A percentile compares a stretch with the other conserved stretches of the same genome.
Conservation (phyloP, 2,888 invertebrate species). For the Nemotelus nigrinus region DNA sequence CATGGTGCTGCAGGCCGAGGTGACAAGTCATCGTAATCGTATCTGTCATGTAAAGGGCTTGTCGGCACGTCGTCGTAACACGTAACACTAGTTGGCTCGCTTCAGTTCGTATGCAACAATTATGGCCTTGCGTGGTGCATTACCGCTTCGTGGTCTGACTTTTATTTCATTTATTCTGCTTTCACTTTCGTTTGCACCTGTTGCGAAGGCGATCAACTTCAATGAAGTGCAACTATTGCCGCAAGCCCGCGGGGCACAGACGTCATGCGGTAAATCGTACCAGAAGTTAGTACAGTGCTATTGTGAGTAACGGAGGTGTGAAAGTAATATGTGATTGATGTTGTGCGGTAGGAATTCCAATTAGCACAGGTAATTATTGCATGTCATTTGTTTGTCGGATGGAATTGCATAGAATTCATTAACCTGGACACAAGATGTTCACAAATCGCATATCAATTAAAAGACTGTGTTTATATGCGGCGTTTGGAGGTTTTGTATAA, state of each 20-base stretch:
- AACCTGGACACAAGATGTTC: too few species aligned
- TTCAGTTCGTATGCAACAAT: neutral
- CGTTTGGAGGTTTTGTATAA: too few species aligned
- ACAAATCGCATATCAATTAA: too few species aligned
- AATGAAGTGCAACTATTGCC: neutral
- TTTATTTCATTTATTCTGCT: slow-evolving; percentile 21
- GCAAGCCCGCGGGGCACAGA: neutral
- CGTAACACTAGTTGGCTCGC: neutral
- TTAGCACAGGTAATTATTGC: neutral
- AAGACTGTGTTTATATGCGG: too few species aligned
- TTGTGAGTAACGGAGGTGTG: neutral
- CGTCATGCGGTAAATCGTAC: too few species aligned
- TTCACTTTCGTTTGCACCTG: slow-evolving; percentile 13
- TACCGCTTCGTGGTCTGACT: slow-evolving; percentile 25
- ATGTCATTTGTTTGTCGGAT: neutral
- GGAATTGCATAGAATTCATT: too few species aligned
- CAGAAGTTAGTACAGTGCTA: too few species aligned
- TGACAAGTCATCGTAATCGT: neutral
- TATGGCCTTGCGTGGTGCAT: slow-evolving; percentile 14
- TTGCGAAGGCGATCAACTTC: neutral
- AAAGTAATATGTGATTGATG: neutral
- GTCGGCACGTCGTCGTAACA: neutral
- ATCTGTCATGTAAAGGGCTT: neutral
- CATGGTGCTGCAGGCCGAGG: neutral
- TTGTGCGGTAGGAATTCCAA: neutral